Conservation (phyloP, 2,113 vertebrate species). For the Chascanopsetta lugubris region DNA sequence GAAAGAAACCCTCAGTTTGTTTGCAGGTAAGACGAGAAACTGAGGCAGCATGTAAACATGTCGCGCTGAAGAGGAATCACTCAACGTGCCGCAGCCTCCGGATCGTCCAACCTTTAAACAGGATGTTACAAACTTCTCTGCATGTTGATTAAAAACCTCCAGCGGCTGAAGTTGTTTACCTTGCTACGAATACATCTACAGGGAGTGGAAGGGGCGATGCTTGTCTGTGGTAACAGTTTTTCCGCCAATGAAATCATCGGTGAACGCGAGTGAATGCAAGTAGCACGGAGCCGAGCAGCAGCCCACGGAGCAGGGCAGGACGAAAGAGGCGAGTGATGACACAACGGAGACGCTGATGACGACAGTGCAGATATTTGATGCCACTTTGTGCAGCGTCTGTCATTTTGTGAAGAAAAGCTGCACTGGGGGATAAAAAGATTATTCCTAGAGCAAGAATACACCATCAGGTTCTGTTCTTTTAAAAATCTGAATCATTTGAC, state of each 20-base stretch:
- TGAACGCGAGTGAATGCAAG: constrained; percentile 45
- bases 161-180: constrained; percentile 48
- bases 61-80: background rate
- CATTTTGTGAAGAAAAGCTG: constrained; percentile 5
- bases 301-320: constrained; percentile 17
- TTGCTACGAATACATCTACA: constrained; percentile 17
- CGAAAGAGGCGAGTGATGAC: background rate
- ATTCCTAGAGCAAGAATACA: background rate
- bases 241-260: constrained; percentile 51
- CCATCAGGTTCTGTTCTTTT: background rate
- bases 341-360: constrained; percentile 8
- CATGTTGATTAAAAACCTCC: constrained; percentile 28
- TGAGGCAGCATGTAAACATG: background rate
- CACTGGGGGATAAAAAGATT: background rate
- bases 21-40: constrained; percentile 75
- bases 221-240: constrained; percentile 43
- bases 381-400: constrained; percentile 3
- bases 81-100: constrained; percentile 6
- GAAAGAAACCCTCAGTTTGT: constrained; percentile 57
- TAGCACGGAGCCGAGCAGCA: constrained; percentile 19
- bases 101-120: constrained; percentile 15
- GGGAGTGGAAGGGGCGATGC: constrained; percentile 40
- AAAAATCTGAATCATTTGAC: constrained; percentile 23
- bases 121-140: constrained; percentile 25
- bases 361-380: background rate